These are phyloP conservation scores for Melitaea cinxia DNA, from an alignment of 1,140 invertebrate genomes.

Conservation along the genomic window DNA sequence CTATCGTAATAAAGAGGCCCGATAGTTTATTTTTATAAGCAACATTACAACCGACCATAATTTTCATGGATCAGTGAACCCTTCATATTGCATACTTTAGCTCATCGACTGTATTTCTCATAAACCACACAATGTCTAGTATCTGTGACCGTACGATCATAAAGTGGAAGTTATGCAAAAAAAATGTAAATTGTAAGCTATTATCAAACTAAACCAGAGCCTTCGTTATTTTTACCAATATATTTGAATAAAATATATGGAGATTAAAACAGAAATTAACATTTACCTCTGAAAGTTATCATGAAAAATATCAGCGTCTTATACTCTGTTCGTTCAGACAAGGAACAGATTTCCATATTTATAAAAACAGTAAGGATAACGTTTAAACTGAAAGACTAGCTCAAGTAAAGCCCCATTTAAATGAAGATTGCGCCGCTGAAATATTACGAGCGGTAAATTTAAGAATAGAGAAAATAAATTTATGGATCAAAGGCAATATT, in stretches of 20 bases:
- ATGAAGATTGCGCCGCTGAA: conserved; percentile 23
- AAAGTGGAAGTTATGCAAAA: conserved; percentile 51
- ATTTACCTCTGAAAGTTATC: conserved; percentile 12
- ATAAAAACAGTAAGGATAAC: conserved; percentile 24
- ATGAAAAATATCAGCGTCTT: conserved; percentile 5
- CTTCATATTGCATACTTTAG: conserved; percentile 23
- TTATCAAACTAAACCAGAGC: conserved; percentile 18
- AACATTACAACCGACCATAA: conserved; percentile 39
- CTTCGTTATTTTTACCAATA: conserved; percentile 18
- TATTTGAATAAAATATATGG: conserved; percentile 6
- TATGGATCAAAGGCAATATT: conserved; percentile 13
- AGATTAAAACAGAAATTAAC: conserved; percentile 8
- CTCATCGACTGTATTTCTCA: conserved; percentile 47
- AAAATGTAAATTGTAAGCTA: conserved; percentile 47
- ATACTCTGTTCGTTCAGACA: conserved; percentile 4
- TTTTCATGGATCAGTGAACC: conserved; percentile 51
- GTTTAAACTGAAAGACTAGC: conserved; percentile 25
- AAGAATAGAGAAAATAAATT: conserved; percentile 21
- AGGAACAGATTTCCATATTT: conserved; percentile 22
- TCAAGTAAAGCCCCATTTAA: conserved; percentile 23
- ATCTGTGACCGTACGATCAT: conserved; percentile 40
- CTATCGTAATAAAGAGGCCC: conserved; percentile 26
- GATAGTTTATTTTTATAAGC: conserved; percentile 42
- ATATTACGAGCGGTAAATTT: conserved; percentile 25
- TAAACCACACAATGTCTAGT: conserved; percentile 50